Base-by-base conservation (phyloP, 2,797 vertebrate species). In the Carapus acus region DNA sequence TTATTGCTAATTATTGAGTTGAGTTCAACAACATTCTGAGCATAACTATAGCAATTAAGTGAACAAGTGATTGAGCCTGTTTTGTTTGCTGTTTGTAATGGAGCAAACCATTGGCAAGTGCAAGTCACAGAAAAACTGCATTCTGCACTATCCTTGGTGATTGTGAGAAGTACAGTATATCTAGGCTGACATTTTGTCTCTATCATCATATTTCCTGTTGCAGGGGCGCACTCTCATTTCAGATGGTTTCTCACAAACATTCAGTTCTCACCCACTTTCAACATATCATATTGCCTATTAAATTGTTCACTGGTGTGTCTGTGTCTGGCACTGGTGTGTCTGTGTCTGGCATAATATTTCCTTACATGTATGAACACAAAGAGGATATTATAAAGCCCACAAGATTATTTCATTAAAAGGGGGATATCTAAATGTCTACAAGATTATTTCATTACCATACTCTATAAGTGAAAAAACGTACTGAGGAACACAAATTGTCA, bases 151-250 rank as follows among this genome's bases (percentile, higher is more conserved):
- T 44, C 51, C 68, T 54, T 14, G 52, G 43, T 54, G 44, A 66
- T 48, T 50, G 49, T 43, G 27, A 59, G 54, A 70, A 38, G 36
- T 55, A 2, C 31, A 33, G 47, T 52, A 44, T 49, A 50, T 50
- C 31, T n/a, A n/a, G n/a, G n/a, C n/a, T 85, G 71, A 85, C 79
- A 81, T 83, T 85, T 79, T 76, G 63, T 64, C 79, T 80, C 70
- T 38, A 59, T 41, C 44, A 56, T 49, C 53, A 38, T 66, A 75
- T 77, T 88, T 87, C 83, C 81, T 84, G 84, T 83, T 81, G 73
- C 46, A 62, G 71, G 64, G 71, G 71, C 27, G 38, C 50, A 9
- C 19, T 44, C 45, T 49, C 24, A 47, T 72, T 40, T 71, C 55
- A 66, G 45, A 62, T 44, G 39, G 23, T 17, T 29, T 41, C 14